Base-by-base conservation (phyloP, 2,888 invertebrate genomes). In the Ctena decussata region DNA sequence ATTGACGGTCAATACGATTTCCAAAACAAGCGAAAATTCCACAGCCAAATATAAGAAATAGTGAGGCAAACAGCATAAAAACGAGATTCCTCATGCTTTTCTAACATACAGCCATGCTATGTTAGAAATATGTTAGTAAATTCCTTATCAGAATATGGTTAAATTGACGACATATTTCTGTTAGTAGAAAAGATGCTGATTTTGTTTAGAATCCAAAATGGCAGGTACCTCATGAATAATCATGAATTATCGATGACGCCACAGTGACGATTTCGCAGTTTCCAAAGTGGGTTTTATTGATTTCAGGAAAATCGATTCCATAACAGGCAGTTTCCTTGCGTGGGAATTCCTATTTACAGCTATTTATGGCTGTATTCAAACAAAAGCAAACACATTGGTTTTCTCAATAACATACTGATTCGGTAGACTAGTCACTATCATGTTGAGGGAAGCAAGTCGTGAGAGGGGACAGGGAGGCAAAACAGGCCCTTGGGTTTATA, bases 161-260 rank as follows among this genome's bases (percentile, higher is more conserved):
- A 85, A 83, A 53, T 76, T 71, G 27, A 46, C 78, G 84, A 78
- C 85, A 88, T 84, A 85, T 88, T 85, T 87, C 80, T 39, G 80
- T 79, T 65, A 60, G 65, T 72, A 35, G 46, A 57, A 78, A 80
- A 46, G 75, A 84, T 84, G 85, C 83, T 85, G 84, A 80, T 83
- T 82, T 76, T 82, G 76, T 57, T 71, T 32, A 83, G 78, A 83
- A 84, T 80, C 90, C 88, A 86, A 90, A 80, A 88, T 90, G 90
- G 89, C 91, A 90, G 91, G 90, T 87, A 87, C 87, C 77, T 84
- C 77, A 84, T 90, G 85, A 91, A 90, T 91, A 91, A 90, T 88
- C 90, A 91, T 86, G 78, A 83, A 71, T 65, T 37, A 82, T 35
- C 78, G 74, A 85, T 87, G 84, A 90, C 89, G 90, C 89, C 82